Evolutionary conservation across 2,113 vertebrate species (phyloP).

Genomic region (Semnornis frantzii): DNA sequence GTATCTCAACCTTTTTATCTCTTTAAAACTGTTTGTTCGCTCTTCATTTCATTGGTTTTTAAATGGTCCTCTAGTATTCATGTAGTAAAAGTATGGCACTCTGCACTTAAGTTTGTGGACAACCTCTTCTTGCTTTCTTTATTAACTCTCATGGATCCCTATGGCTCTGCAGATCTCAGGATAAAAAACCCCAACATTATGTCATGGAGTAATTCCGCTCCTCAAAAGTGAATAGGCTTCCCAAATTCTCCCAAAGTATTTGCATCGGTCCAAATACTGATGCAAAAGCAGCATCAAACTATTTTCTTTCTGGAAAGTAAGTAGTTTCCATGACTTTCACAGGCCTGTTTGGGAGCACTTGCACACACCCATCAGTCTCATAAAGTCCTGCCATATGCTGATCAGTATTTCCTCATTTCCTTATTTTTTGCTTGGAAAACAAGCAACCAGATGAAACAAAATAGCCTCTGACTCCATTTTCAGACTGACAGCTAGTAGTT

Average conservation of each 20-base stretch:
- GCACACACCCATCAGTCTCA: background rate
- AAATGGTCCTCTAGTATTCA: background rate
- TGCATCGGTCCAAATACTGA: background rate
- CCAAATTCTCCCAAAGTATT: background rate
- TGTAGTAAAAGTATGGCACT: background rate
- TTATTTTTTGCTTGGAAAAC: conserved; percentile 33
- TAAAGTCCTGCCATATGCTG: background rate
- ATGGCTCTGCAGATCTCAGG: background rate
- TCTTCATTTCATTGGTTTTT: background rate
- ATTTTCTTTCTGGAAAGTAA: background rate
- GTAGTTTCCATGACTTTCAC: background rate
- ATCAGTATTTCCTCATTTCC: conserved; percentile 14
- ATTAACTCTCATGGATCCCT: background rate
- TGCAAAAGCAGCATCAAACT: background rate
- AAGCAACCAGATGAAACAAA: background rate
- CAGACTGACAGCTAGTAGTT: conserved; percentile 19
- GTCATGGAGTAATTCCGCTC: background rate
- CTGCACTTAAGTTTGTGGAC: background rate
- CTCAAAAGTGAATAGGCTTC: background rate
- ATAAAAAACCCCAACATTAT: background rate
- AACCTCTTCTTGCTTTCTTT: background rate
- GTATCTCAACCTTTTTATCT: background rate
- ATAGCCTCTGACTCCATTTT: conserved; percentile 41
- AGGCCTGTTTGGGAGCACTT: background rate
- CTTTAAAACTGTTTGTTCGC: background rate